Conservation (phyloP, 2,113 vertebrate species). For the Poeciliopsis retropinna region DNA sequence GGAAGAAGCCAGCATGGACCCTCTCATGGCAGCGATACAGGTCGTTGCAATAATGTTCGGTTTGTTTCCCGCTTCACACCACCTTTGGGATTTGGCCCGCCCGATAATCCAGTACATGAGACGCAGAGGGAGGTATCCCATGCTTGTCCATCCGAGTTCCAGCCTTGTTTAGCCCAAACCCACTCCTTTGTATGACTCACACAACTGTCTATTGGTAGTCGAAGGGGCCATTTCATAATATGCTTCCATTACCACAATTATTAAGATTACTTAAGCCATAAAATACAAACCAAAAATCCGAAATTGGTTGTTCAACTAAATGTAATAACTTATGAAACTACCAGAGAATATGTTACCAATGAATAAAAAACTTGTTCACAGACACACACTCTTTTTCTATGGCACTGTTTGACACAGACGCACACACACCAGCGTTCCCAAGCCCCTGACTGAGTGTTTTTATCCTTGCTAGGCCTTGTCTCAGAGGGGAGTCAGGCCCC, state of each 20-base stretch:
- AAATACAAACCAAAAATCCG: constrained; percentile 9
- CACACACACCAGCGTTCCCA: constrained; percentile 66
- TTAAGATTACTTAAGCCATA: constrained; percentile 31
- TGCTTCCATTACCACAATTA: constrained; percentile 38
- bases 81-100: constrained; percentile 72
- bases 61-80: constrained; percentile 78
- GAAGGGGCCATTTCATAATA: constrained; percentile 56
- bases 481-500: constrained; percentile 79
- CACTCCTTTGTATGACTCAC: constrained; percentile 66
- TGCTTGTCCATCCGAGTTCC: constrained; percentile 77
- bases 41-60: constrained; percentile 78
- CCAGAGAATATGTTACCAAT: constrained; percentile 30
- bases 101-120: constrained; percentile 78
- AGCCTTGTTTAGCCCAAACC: constrained; percentile 58
- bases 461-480: constrained; percentile 71
- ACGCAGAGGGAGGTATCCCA: constrained; percentile 78
- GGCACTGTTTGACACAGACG: constrained; percentile 39
- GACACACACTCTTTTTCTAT: constrained; percentile 29
- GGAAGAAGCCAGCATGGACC: constrained; percentile 76
- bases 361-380: constrained; percentile 18
- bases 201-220: constrained; percentile 55
- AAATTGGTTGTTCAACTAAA: constrained; percentile 15
- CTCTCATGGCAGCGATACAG: constrained; percentile 75
- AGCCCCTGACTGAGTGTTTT: constrained; percentile 77
- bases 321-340: constrained; percentile 17